Evolutionary conservation across 2,797 vertebrate genomes (phyloP), one percentile per base, ranked within the genome.

Genomic region (Myotis daubentonii): DNA sequence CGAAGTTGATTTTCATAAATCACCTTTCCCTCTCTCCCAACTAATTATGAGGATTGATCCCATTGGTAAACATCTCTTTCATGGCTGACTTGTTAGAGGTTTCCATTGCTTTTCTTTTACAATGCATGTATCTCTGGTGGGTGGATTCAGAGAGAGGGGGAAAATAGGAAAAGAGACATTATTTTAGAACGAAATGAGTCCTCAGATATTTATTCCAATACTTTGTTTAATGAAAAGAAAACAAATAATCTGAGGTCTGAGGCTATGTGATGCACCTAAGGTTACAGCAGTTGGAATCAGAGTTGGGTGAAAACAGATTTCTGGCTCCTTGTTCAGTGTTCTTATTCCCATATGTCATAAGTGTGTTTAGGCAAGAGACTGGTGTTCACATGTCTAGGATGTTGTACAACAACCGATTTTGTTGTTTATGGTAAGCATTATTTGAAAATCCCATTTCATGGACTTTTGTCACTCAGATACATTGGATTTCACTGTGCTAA

Each of bases 161-260:
- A 65, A 78, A 66, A 72, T 55, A 68, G 49, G 60, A 84, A 85
- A 84, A 65, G 74, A 11, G 20, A 7, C 36, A 85, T 87, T 75
- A 90, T 81, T 89, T 84, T 86, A 92, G 80, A 66, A 82, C 8
- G 47, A 86, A 95, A 79, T 70, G 8, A 87, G 22, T 51, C 70
- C 74, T 91, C 22, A 62, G 68, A 8, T 93, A 74, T 57, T 85
- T 82, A 87, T 75, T 87, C 13, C 6, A 22, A 87, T 89, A 49
- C 25, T 72, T 68, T 94, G 75, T 65, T 86, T 92, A 84, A 74
- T 87, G 53, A 47, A 83, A 82, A 60, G 60, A 30, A 80, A 70
- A 65, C 16, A 36, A 62, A 33, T 16, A 33, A 36, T 4, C 6
- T 51, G 5, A 85, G 47, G 25, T 28, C 53, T 86, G 79, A 95